These are phyloP conservation scores for Physella acuta DNA, from an alignment of 1,140 invertebrate genomes.

Conservation along the genomic window DNA sequence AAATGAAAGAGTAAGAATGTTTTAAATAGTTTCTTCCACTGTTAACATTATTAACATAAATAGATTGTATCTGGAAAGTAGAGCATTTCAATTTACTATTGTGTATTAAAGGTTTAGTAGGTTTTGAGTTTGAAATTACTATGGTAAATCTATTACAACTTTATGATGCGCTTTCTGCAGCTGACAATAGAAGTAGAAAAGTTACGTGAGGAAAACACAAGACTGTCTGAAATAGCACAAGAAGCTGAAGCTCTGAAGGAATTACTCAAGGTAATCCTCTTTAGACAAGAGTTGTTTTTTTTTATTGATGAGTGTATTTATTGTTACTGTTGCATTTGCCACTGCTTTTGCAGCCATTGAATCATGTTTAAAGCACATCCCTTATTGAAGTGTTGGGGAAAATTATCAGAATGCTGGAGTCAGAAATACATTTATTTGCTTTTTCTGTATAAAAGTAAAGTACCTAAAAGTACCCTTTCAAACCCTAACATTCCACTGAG, in stretches of 20 bases:
- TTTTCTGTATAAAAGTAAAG: too few species aligned
- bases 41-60: neutral
- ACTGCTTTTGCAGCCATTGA: neutral
- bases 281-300: neutral
- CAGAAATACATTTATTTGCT: too few species aligned
- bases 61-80: neutral
- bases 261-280: slow-evolving; percentile 2
- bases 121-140: neutral
- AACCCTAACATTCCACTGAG: too few species aligned
- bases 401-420: too few species aligned
- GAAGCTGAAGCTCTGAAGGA: slow-evolving; percentile 10
- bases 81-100: neutral
- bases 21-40: neutral
- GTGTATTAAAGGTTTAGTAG: neutral
- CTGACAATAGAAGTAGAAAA: neutral
- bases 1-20: slow-evolving; percentile 40
- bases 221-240: neutral
- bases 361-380: too few species aligned
- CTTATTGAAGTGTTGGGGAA: too few species aligned
- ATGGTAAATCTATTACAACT: neutral
- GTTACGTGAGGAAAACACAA: neutral
- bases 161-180: neutral
- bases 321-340: neutral
- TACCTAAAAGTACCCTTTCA: too few species aligned
- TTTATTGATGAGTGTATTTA: neutral